Evolutionary conservation across 2,888 invertebrate species (phyloP), one percentile per base, ranked within the genome.

Genomic region (Neria commutata): DNA sequence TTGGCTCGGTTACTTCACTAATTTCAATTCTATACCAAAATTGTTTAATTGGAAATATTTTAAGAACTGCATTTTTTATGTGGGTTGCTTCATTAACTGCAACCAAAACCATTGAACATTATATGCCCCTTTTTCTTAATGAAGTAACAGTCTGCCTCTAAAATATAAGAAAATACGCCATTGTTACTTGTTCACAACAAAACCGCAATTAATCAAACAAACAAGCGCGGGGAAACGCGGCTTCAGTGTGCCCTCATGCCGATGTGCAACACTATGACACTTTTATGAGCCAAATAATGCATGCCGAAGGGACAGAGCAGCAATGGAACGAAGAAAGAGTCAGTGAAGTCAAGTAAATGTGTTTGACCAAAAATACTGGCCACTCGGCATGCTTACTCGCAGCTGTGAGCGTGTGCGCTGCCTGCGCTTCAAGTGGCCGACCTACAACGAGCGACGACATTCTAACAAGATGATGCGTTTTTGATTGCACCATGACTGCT

Each of bases 401-500:
- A 4, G 4, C 4, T 14, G 37, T 37, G 37, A 37, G 19, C 21
- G 42, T 8, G 21, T 21, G 6, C 42, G 3, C 5, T 42, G 19
- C 5, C 42, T 42, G 19, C n/a, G n/a, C n/a, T n/a, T n/a, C n/a
- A 17, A 42, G 37, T n/a, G n/a, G 14, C n/a, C 37, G 37, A 4
- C n/a, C 10, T 37, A n/a, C n/a, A n/a, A n/a, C 37, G 37, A 11
- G 10, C 37, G 37, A n/a, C 51, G 49, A 47, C 60, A 60, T 37
- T 50, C 49, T 54, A 48, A 51, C 55, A 49, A 21, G 6, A 42
- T 55, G 57, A 50, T 58, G 50, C 54, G 25, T 19, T 54, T 50
- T 50, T 58, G 54, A 54, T 58, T 58, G 54, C 42, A n/a, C 33
- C 34, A 58, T 51, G 50, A 48, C 26, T 37, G 42, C 34, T 51